Conservation (phyloP, 2,113 vertebrate species). For the Acrocephalus kingi region DNA sequence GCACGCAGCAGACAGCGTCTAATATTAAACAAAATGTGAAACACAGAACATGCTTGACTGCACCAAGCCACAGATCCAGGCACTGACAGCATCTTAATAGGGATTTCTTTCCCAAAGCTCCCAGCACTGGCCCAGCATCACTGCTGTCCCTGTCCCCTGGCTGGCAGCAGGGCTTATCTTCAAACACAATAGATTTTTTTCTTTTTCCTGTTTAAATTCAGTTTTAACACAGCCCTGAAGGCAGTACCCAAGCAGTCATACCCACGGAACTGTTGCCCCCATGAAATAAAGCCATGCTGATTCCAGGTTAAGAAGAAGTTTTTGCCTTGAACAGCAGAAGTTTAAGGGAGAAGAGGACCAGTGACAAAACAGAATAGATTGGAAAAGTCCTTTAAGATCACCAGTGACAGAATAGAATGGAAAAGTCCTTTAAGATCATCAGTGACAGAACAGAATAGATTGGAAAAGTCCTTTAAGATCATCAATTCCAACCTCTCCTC, state of each 20-base stretch:
- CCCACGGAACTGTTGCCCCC: accelerated
- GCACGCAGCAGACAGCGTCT: background rate
- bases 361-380: background rate
- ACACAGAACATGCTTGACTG: background rate
- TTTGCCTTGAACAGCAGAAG: background rate
- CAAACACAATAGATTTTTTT: background rate
- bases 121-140: background rate
- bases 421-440: background rate
- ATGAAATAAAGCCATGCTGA: background rate
- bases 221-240: background rate
- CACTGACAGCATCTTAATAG: background rate
- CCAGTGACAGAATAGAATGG: background rate
- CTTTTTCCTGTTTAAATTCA: background rate
- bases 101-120: background rate
- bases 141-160: background rate
- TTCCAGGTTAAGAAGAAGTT: background rate
- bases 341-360: background rate
- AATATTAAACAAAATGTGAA: background rate
- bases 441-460: background rate
- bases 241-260: background rate
- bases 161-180: background rate
- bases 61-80: background rate
- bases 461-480: background rate
- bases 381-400: too few species aligned
- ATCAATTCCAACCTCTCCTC: background rate